A percentile compares a stretch with the other conserved stretches of the same genome.
These are phyloP conservation scores for Acrossocheilus wenchowensis DNA, from an alignment of 2,797 vertebrate species.

Conservation along the genomic window DNA sequence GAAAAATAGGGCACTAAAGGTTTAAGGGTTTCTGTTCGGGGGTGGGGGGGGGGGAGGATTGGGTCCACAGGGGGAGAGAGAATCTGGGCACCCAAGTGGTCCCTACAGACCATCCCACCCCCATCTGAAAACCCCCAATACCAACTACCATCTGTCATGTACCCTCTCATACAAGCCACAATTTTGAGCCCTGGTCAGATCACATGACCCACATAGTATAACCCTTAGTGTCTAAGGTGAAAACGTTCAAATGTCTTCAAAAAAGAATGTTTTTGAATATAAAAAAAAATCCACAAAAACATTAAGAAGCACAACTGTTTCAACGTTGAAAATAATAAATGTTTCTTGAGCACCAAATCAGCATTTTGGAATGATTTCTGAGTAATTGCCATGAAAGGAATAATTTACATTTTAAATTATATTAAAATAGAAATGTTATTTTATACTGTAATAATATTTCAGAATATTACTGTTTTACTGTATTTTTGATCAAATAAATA, in stretches of 20 bases:
- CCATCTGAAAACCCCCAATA: constrained; percentile 34
- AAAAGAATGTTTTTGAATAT: not conserved
- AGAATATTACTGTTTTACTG: no score
- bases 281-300: not conserved
- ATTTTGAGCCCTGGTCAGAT: constrained; percentile 15
- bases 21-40: constrained; percentile 17
- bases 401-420: not conserved
- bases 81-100: constrained; percentile 28
- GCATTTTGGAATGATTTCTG: not conserved
- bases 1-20: constrained; percentile 45
- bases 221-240: not conserved
- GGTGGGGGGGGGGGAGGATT: not conserved
- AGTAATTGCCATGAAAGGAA: not conserved
- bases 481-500: not conserved
- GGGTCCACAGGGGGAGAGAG: constrained; percentile 17
- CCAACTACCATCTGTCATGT: constrained; percentile 49
- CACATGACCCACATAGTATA: not conserved
- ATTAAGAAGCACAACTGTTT: not conserved
- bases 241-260: no score
- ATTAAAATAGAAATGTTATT: not conserved
- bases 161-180: constrained; percentile 18
- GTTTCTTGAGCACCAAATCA: not conserved
- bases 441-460: not conserved
- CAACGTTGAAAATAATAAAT: not conserved
- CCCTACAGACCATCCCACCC: constrained; percentile 32